Evolutionary conservation across 2,797 vertebrate genomes (phyloP).

Genomic region (Epinephelus awoara): DNA sequence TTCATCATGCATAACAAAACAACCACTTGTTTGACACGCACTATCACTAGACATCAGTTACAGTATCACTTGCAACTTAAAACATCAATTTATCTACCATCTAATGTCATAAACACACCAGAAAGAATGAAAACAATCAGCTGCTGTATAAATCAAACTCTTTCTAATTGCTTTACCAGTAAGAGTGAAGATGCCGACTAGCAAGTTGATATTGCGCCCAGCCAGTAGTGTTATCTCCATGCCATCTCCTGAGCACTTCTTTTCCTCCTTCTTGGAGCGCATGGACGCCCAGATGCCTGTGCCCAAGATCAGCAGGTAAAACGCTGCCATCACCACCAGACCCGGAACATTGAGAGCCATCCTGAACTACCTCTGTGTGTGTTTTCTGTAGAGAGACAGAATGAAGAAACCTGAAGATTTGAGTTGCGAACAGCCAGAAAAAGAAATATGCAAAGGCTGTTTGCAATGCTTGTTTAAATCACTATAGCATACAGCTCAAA

Average conservation of each 20-base stretch:
- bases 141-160: too few species aligned
- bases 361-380: slow-evolving; percentile 10
- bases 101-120: background rate
- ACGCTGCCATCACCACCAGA: slow-evolving; percentile 81
- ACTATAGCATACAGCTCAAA: slow-evolving; percentile 11
- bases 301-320: slow-evolving; percentile 85
- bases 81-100: background rate
- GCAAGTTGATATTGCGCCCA: slow-evolving; percentile 85
- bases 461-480: background rate
- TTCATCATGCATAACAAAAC: background rate
- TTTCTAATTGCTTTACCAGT: slow-evolving; percentile 81
- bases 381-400: slow-evolving; percentile 56
- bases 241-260: slow-evolving; percentile 76
- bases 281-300: slow-evolving; percentile 89
- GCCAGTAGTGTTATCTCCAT: slow-evolving; percentile 88
- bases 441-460: background rate
- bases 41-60: background rate
- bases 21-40: background rate
- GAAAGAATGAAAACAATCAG: too few species aligned
- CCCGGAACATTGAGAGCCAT: slow-evolving; percentile 88
- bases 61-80: background rate
- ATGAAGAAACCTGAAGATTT: slow-evolving; percentile 12
- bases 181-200: slow-evolving; percentile 88
- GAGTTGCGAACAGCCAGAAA: background rate
- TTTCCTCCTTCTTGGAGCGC: slow-evolving; percentile 85